Evolutionary conservation across 2,888 invertebrate species (phyloP), one percentile per base, ranked within the genome.

Genomic region (Mamestra brassicae): DNA sequence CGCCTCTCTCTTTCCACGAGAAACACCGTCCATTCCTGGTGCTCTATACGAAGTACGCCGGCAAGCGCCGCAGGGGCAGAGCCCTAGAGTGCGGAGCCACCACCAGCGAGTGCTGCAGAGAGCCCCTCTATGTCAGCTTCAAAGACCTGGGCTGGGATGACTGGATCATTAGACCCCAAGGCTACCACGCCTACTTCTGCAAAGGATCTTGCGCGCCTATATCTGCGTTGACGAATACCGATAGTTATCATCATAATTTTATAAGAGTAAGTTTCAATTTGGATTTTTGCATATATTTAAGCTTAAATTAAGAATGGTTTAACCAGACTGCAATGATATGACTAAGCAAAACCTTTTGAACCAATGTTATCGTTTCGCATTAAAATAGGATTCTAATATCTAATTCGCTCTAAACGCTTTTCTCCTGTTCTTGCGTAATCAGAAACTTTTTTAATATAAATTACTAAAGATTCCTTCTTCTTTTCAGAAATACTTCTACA

Each of bases 111-210:
- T 99, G 98, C 92, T 99, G 99, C 91, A 95, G 98, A 17, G 98
- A 98, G 91, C 97, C 98, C 57, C 96, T 99, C 1, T 98, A 98
- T 90, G 98, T 99, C 79, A 98, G 98, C 82, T 99, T 99, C 91
- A 97, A 97, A 78, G 98, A 98, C 60, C 97, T 99, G 71, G 98
- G 98, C 64, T 99, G 99, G 99, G 97, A 97, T 86, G 98, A 98
- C 92, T 99, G 98, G 98, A 98, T 99, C 77, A 97, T 99, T 81
- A 97, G 97, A 83, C 99, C 99, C 0, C 96, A 97, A 17, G 98
- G 98, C 1, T 99, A 98, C 92, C 97, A 98, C 88, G 98, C 99
- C 0, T 98, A 98, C 93, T 98, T 98, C 95, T 99, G 99, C 91
- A 97, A 98, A 74, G 99, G 99, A 0, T 97, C 97, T 36, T 99